Conservation (phyloP, 2,113 vertebrate genomes). For the Sander lucioperca region DNA sequence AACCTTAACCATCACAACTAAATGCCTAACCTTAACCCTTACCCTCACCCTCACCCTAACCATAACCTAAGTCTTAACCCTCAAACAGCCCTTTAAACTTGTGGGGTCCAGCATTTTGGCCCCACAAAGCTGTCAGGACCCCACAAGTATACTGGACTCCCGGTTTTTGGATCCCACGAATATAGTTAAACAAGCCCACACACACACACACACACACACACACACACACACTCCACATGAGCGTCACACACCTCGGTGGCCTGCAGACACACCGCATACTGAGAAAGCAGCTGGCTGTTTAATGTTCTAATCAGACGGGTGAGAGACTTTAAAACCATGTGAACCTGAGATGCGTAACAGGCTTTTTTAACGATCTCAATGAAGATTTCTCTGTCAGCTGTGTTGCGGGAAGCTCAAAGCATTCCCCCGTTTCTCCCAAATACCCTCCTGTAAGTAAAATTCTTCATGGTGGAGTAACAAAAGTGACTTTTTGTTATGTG, state of each 20-base stretch:
- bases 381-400: background rate
- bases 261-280: constrained; percentile 25
- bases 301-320: constrained; percentile 10
- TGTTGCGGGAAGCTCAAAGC: background rate
- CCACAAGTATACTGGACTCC: too few species aligned
- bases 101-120: too few species aligned
- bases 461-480: background rate
- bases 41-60: too few species aligned
- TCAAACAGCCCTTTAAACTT: too few species aligned
- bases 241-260: constrained; percentile 20
- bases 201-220: background rate
- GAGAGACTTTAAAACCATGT: background rate
- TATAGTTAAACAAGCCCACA: too few species aligned
- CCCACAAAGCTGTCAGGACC: too few species aligned
- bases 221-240: constrained; percentile 13
- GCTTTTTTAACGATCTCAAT: background rate
- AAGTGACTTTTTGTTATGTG: background rate
- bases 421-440: background rate
- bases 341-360: background rate
- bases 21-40: too few species aligned
- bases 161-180: too few species aligned
- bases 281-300: constrained; percentile 29
- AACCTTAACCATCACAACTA: too few species aligned
- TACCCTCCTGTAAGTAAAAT: background rate
- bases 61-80: too few species aligned